Evolutionary conservation across 2,797 vertebrate species (phyloP).

Genomic region (Cossypha heuglini): DNA sequence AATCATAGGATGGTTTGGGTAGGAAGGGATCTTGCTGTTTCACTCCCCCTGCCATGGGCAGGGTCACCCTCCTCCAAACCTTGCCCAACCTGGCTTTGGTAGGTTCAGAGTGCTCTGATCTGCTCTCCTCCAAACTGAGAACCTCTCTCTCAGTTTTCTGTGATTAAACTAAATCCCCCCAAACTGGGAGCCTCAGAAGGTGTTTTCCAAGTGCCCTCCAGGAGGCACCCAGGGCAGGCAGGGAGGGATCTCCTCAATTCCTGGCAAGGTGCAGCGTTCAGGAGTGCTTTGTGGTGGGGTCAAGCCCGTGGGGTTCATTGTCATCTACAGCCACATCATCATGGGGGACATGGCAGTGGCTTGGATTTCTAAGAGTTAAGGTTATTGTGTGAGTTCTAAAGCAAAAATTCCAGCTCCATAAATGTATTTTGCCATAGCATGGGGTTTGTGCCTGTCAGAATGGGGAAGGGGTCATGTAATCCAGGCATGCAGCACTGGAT

Average conservation of each 20-base stretch:
- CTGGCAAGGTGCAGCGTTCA: fast-evolving
- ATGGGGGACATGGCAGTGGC: fast-evolving
- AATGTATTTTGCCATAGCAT: fast-evolving
- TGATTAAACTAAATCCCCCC: background rate
- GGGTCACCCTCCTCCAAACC: background rate
- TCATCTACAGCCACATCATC: background rate
- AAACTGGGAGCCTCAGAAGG: background rate
- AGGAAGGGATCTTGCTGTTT: background rate
- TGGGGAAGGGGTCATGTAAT: background rate
- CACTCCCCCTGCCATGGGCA: background rate
- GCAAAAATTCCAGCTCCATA: background rate
- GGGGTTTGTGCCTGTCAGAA: background rate
- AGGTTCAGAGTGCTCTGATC: background rate
- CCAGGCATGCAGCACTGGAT: background rate
- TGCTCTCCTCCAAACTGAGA: background rate
- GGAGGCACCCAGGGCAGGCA: background rate
- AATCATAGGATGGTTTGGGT: background rate
- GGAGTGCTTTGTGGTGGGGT: background rate
- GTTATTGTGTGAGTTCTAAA: background rate
- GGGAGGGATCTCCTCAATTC: background rate
- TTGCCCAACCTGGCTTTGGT: background rate
- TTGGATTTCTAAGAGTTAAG: background rate
- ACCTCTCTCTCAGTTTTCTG: background rate
- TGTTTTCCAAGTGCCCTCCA: background rate
- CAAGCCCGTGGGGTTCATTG: fast-evolving